Percentiles rank a stretch among this genome's conserved stretches.
Conservation (phyloP, 2,113 vertebrate genomes). For the Sinosuthora webbiana region DNA sequence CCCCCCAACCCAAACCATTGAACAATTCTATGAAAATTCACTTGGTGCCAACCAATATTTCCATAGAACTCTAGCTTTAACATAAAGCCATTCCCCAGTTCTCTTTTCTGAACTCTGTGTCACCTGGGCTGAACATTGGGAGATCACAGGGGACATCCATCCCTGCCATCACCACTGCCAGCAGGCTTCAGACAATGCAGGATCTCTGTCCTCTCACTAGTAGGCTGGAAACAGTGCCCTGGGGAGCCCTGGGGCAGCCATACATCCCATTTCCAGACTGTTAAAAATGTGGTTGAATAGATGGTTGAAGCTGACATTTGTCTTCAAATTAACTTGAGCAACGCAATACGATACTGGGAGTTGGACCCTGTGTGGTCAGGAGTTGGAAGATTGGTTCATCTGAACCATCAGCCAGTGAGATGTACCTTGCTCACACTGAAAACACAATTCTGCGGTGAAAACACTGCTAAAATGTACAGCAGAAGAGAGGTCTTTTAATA, state of each 20-base stretch:
- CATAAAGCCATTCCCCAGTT: background rate
- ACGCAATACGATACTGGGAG: background rate
- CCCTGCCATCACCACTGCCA: background rate
- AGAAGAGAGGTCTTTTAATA: background rate
- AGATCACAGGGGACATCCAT: background rate
- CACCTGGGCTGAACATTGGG: background rate
- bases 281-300: background rate
- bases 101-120: background rate
- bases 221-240: background rate
- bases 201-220: background rate
- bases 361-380: background rate
- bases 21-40: background rate
- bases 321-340: background rate
- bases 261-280: background rate
- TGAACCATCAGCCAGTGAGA: background rate
- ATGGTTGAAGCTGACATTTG: background rate
- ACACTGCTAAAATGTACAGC: background rate
- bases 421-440: constrained; percentile 1
- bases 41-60: background rate
- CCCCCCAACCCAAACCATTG: background rate
- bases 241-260: background rate
- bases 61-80: background rate
- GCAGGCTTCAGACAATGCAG: background rate
- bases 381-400: constrained; percentile 6
- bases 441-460: constrained; percentile 16